Evolutionary conservation across 37 sponge, comb jelly and placozoan genomes (phyloP).

Genomic region (Spongilla lacustris): DNA sequence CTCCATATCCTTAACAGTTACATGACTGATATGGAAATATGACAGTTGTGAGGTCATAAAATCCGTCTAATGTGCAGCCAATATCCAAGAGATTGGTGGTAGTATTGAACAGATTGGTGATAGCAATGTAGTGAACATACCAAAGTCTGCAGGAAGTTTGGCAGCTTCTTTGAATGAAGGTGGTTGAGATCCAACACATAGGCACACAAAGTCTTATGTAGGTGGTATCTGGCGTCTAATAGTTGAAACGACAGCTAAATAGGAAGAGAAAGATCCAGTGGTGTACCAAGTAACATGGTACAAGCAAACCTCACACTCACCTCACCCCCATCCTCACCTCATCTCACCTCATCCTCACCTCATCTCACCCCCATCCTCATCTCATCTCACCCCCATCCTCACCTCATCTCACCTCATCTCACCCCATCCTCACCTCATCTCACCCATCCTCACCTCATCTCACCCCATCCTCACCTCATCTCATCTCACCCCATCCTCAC

Average conservation of each 20-base stretch:
- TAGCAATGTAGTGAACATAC: constrained; percentile 22
- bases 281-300: too few species aligned
- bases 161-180: constrained; percentile 61
- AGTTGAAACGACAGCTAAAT: constrained; percentile 57
- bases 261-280: background rate
- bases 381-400: too few species aligned
- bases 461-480: too few species aligned
- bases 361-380: too few species aligned
- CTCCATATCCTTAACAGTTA: constrained; percentile 71
- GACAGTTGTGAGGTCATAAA: constrained; percentile 78
- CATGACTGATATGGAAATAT: constrained; percentile 74
- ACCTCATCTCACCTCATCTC: too few species aligned
- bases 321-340: background rate
- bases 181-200: constrained; percentile 63
- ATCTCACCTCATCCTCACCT: background rate
- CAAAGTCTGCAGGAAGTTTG: constrained; percentile 74
- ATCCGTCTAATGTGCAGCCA: constrained; percentile 43
- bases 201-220: constrained; percentile 66
- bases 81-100: background rate
- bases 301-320: too few species aligned
- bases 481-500: too few species aligned
- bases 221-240: constrained; percentile 57
- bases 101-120: background rate
- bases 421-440: too few species aligned
- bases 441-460: too few species aligned